phyloP scores from a whole-genome alignment of 1,140 invertebrate species.

The Psilanteris sp. region DNA sequence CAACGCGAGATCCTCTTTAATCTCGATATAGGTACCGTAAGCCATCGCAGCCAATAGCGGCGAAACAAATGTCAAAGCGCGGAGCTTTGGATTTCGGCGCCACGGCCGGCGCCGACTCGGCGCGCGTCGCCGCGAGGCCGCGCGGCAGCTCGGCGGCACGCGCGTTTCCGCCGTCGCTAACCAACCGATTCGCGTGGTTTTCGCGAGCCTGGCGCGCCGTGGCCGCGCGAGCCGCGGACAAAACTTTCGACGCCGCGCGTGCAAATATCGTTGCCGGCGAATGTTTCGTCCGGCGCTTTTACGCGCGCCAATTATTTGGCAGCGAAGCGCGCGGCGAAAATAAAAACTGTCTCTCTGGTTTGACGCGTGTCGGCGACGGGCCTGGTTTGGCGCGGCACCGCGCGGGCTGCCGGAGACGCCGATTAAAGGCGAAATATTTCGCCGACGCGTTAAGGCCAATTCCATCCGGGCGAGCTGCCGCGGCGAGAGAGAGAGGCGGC shows the following conservation, averaged over 20 bases:
- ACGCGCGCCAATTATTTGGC: slow-evolving; percentile 4
- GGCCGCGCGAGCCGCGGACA: slow-evolving; percentile 8
- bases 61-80: slow-evolving; percentile 64
- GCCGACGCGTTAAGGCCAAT: slow-evolving; percentile 17
- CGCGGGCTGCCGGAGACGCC: neutral
- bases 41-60: slow-evolving; percentile 57
- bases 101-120: too few relatives aligned
- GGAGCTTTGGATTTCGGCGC: too few relatives aligned
- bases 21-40: slow-evolving; percentile 74
- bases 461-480: slow-evolving; percentile 9
- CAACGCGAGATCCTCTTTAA: slow-evolving; percentile 75
- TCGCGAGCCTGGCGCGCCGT: neutral
- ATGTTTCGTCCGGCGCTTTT: slow-evolving; percentile 55
- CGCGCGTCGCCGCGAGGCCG: too few relatives aligned
- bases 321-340: neutral
- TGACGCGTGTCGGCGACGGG: too few relatives aligned
- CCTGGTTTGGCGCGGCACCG: too few relatives aligned
- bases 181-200: neutral
- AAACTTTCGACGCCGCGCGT: slow-evolving; percentile 30
- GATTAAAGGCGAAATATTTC: slow-evolving; percentile 27
- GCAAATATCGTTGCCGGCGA: slow-evolving; percentile 56
- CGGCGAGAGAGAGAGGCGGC: slow-evolving; percentile 18
- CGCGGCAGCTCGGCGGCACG: too few relatives aligned
- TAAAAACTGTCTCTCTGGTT: slow-evolving; percentile 67
- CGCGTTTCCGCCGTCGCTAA: too few relatives aligned